phyloP scores from a whole-genome alignment of 2,113 vertebrate species.

The Callopanchax toddi region DNA sequence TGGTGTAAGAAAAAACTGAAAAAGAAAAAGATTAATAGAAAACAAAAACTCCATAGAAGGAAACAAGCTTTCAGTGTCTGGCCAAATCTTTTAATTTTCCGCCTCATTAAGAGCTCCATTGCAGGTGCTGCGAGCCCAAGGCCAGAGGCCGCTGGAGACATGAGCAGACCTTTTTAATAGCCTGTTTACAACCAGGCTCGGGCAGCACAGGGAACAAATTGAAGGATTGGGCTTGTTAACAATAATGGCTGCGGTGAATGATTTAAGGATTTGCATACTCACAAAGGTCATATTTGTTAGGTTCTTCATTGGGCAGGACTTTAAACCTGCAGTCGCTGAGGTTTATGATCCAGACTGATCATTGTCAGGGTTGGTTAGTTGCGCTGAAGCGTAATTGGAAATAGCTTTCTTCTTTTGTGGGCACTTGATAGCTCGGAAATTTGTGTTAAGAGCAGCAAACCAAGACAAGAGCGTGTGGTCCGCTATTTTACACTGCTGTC shows the following conservation, averaged over 20 bases:
- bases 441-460: slow-evolving; percentile 43
- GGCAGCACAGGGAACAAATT: slow-evolving; percentile 58
- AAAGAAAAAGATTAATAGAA: slow-evolving; percentile 35
- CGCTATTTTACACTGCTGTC: slow-evolving; percentile 24
- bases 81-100: slow-evolving; percentile 79
- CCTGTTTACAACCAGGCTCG: slow-evolving; percentile 73
- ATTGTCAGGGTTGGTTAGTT: slow-evolving; percentile 68
- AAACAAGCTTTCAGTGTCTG: slow-evolving; percentile 69
- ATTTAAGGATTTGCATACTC: slow-evolving; percentile 71
- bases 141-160: slow-evolving; percentile 64
- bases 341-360: slow-evolving; percentile 68
- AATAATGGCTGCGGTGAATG: slow-evolving; percentile 68
- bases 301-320: slow-evolving; percentile 56
- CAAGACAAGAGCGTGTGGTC: slow-evolving; percentile 33
- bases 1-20: background rate
- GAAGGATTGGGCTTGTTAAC: slow-evolving; percentile 70
- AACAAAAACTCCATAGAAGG: slow-evolving; percentile 57
- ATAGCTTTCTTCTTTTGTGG: slow-evolving; percentile 59
- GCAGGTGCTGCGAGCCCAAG: slow-evolving; percentile 63
- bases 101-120: slow-evolving; percentile 78
- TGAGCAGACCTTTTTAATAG: slow-evolving; percentile 69
- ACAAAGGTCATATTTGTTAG: slow-evolving; percentile 74
- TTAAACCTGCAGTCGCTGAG: slow-evolving; percentile 55
- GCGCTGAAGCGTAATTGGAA: slow-evolving; percentile 70
- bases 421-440: slow-evolving; percentile 57